Conservation (phyloP, 2,797 vertebrate genomes). For the Micromesistius poutassou region DNA sequence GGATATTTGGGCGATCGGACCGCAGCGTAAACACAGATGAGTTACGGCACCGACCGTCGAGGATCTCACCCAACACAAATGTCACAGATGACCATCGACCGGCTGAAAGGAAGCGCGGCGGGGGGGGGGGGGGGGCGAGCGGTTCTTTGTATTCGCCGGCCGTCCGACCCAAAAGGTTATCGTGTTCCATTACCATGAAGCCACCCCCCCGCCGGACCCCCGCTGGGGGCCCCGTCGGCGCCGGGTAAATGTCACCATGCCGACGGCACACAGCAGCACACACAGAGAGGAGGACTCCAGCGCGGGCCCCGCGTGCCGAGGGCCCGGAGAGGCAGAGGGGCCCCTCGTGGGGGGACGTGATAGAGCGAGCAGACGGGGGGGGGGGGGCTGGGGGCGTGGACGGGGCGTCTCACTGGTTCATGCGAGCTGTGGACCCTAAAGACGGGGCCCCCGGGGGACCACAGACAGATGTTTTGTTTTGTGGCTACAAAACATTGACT, state of each 20-base stretch:
- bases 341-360: background rate
- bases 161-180: conserved; percentile 55
- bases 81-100: background rate
- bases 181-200: conserved; percentile 44
- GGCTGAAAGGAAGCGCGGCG: conserved; percentile 1
- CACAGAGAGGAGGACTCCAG: conserved; percentile 30
- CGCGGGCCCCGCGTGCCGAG: background rate
- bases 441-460: too few species aligned
- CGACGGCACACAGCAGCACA: conserved; percentile 19
- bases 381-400: too few species aligned
- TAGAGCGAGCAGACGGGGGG: background rate
- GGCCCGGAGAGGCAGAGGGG: conserved; percentile 2
- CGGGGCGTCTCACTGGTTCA: background rate
- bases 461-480: too few species aligned
- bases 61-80: conserved; percentile 8
- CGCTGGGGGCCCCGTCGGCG: too few species aligned
- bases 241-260: conserved; percentile 47
- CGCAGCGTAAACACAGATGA: background rate
- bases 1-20: conserved; percentile 1
- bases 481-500: too few species aligned
- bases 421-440: too few species aligned
- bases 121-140: conserved; percentile 7
- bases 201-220: conserved; percentile 11
- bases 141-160: conserved; percentile 7
- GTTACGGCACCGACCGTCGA: background rate